phyloP scores from a whole-genome alignment of 2,113 vertebrate species.

The Toxotes chatareus region DNA sequence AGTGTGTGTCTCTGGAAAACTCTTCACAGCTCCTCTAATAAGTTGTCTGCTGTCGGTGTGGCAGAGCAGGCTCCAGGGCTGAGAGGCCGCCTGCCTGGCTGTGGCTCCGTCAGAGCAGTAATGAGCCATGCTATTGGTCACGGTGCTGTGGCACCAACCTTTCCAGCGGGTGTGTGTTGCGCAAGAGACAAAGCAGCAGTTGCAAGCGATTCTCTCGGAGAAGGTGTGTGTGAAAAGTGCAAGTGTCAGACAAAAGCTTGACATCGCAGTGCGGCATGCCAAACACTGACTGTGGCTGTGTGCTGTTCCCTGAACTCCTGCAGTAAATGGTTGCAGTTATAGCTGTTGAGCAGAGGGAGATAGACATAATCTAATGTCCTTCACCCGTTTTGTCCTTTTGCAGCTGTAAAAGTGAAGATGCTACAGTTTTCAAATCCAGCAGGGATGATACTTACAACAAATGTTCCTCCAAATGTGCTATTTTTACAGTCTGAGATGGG shows the following conservation, averaged over 20 bases:
- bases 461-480: background rate
- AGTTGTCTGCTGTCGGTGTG: conserved; percentile 35
- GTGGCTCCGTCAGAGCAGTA: conserved; percentile 52
- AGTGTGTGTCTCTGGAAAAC: conserved; percentile 21
- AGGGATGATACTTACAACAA: background rate
- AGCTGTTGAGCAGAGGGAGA: background rate
- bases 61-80: conserved; percentile 15
- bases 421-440: background rate
- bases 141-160: conserved; percentile 9
- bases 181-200: conserved; percentile 46
- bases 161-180: conserved; percentile 29
- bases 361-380: background rate
- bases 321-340: background rate
- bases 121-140: conserved; percentile 72
- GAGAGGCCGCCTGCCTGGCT: conserved; percentile 20
- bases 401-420: background rate
- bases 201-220: background rate
- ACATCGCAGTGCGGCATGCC: background rate
- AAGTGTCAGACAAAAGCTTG: conserved; percentile 7
- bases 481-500: background rate
- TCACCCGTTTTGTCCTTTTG: background rate
- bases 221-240: conserved; percentile 6
- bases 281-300: conserved; percentile 7
- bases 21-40: conserved; percentile 33
- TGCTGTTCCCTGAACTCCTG: conserved; percentile 8